Evolutionary conservation across 2,888 invertebrate species (phyloP).

Genomic region (Tyria jacobaeae): DNA sequence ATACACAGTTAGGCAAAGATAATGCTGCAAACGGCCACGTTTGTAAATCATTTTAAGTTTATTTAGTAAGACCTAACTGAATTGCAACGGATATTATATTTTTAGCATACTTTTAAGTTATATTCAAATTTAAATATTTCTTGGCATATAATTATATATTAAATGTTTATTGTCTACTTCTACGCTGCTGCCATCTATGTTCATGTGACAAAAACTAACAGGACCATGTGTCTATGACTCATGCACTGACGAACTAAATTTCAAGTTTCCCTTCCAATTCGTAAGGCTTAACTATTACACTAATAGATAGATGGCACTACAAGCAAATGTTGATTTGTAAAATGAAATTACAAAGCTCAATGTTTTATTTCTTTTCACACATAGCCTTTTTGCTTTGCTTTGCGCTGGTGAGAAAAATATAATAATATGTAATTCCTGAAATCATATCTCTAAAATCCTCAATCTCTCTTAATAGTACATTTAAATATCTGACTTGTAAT

Average conservation of each 20-base stretch:
- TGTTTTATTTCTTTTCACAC: not conserved
- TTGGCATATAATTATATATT: not conserved
- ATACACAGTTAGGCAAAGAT: constrained; percentile 55
- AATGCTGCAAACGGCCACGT: constrained; percentile 49
- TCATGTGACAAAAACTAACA: not conserved
- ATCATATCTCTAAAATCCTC: not conserved
- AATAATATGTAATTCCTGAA: not conserved
- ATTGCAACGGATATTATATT: not conserved
- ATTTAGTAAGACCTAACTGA: not conserved
- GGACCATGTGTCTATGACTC: not conserved
- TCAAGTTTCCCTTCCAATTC: constrained; percentile 19
- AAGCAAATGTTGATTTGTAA: not conserved
- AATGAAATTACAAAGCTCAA: not conserved
- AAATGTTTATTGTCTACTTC: not conserved
- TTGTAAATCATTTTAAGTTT: not conserved
- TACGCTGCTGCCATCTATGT: constrained; percentile 11
- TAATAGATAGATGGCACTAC: constrained; percentile 12
- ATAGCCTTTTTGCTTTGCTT: no score
- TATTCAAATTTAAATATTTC: not conserved
- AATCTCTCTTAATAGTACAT: no score
- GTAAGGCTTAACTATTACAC: constrained; percentile 7
- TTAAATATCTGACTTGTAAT: no score
- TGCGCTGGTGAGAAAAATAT: not conserved
- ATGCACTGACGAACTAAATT: constrained; percentile 3
- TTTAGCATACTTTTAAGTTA: not conserved